phyloP scores from a whole-genome alignment of 1,140 invertebrate species.

The Paralvinella palmiformis region DNA sequence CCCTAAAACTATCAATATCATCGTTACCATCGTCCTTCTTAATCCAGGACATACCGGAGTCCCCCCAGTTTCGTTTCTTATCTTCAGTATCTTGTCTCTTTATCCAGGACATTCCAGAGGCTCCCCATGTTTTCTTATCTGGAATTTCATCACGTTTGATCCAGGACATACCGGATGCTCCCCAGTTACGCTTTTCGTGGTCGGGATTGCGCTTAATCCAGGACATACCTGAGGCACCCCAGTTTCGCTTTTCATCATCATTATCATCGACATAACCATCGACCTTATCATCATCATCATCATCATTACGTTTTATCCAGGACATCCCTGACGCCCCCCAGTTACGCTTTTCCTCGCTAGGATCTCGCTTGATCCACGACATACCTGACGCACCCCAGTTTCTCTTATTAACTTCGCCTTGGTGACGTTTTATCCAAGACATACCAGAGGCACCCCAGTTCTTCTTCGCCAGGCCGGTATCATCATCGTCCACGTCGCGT shows the following conservation, averaged over 20 bases:
- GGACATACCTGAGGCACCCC: not conserved
- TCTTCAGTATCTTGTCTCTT: not conserved
- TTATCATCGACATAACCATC: not conserved
- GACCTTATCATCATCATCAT: not conserved
- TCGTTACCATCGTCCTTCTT: not conserved
- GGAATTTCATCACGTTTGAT: not conserved
- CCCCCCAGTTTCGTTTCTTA: constrained; percentile 6
- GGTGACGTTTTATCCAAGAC: not conserved
- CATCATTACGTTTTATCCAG: not conserved
- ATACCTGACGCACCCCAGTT: not conserved
- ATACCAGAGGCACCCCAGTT: constrained; percentile 10
- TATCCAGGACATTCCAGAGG: constrained; percentile 8
- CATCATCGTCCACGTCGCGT: no score
- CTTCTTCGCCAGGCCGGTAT: no score
- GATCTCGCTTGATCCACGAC: not conserved
- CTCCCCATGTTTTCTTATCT: not conserved
- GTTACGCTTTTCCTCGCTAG: not conserved
- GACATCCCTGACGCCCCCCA: not conserved
- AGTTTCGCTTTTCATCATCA: not conserved
- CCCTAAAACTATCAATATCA: not conserved
- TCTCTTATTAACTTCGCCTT: not conserved
- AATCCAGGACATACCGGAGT: constrained; percentile 14
- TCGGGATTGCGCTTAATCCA: constrained; percentile 3
- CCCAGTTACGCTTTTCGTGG: not conserved
- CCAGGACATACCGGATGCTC: not conserved